Base-by-base conservation (phyloP, 2,113 vertebrate species). In the Brachyistius frenatus region DNA sequence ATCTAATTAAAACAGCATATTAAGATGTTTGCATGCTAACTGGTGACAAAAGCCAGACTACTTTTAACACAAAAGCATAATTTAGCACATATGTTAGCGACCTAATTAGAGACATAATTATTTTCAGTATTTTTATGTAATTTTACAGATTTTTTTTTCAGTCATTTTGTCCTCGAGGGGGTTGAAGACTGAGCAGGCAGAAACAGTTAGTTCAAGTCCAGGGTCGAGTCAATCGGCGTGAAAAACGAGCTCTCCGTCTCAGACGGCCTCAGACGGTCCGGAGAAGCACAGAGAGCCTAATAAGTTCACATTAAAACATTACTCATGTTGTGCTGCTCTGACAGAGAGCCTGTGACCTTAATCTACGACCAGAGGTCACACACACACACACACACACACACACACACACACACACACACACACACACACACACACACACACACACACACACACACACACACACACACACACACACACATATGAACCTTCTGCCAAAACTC, bases 281-380 rank as follows among this genome's bases (percentile, higher is more conserved):
- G 65, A 35, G 61, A 76, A 47, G 31, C 61, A 44, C 15, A 39
- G 6, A 73, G 46, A 39, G 37, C 56, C 76, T 79, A 66, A 71
- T 83, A 80, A 73, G 80, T 79, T 75, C 64, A 62, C 85, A 81
- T 87, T 75, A 88, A 86, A 83, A 79, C 88, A 88, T 88, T 72
- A 83, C 80, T 89, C 89, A 86, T 87, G 78, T 85, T 71, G 80
- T 73, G 72, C 71, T 8, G 55, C 39, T 23, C 84, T 82, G 85
- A 77, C 81, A 76, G 78, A 78, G 67, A 73, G 71, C 46, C 76
- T 36, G 35, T 50, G 88, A 88, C 88, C 86, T 89, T 90, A 83
- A 88, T 88, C 86, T 84, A 47, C 5, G 2, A 63, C 44, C 85
- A 89, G 77, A 89, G 91, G 88, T 91, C 85, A 83, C 66, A 46